Evolutionary conservation across 2,113 vertebrate species (phyloP), one percentile per base, ranked within the genome.

Genomic region (Psittacula cyanocephala): DNA sequence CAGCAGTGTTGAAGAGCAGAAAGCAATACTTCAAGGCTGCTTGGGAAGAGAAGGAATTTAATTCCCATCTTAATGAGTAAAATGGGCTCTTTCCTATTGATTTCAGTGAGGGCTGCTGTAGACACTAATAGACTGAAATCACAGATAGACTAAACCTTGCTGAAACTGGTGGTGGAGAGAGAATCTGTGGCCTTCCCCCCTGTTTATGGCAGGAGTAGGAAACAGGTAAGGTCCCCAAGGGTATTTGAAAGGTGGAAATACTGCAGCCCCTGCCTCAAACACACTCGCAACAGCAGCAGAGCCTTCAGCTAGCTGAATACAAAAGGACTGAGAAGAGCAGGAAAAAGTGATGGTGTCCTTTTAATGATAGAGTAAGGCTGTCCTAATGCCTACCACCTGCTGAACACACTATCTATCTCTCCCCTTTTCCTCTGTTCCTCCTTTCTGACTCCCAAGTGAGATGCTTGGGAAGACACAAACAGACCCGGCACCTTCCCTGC

Each of bases 221-320:
- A 89, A 75, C 3, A 6, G 22, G 20, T 75, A 63, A 75, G 31
- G 28, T 24, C 4, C 13, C 11, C 70, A 47, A 65, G 62, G 14
- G 17, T 62, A 44, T 19, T 39, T 35, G 65, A 79, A 39, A 64
- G 11, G 29, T 76, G 19, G 50, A 79, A 93, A 43, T 68, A 35
- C 10, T 35, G 39, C 25, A 75, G 24, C 12, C 15, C 8, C 20
- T 78, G 27, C 27, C 31, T 16, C 35, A 70, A 47, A 46, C 1
- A 5, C 0, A 8, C 13, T 60, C 11, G 0, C 28, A 4, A 55
- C 10, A 28, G 31, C 2, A 3, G 16, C 20, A 47, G 31, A 11
- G 79, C 2, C n/a, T 96, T 88, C 91, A 92, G 64, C n/a, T 81
- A 69, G 31, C 64, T 57, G 55, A 14, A 57, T 69, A 27, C 5